Evolutionary conservation across 2,888 invertebrate genomes (phyloP).

Genomic region (Caradrina clavipalpis): DNA sequence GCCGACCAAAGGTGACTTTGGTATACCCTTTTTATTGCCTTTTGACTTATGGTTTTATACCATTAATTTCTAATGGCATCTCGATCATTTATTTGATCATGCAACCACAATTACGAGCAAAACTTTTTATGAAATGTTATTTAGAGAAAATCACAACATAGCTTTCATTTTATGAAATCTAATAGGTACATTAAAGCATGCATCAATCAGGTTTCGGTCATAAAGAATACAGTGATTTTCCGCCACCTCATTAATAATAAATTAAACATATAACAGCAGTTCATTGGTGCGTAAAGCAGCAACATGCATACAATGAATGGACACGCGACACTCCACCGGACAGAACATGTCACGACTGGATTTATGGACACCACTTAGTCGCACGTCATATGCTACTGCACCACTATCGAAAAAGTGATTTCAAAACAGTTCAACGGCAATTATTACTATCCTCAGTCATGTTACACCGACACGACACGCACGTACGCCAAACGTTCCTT

Average conservation of each 20-base stretch:
- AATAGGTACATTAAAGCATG: constrained; percentile 2
- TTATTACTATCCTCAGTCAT: constrained; percentile 55
- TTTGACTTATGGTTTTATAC: constrained; percentile 23
- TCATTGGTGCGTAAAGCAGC: constrained; percentile 70
- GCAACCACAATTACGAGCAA: constrained; percentile 33
- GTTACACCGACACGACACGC: constrained; percentile 48
- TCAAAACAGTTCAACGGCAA: constrained; percentile 52
- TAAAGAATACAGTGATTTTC: constrained; percentile 44
- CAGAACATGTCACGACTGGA: constrained; percentile 78
- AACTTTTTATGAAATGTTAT: constrained; percentile 28
- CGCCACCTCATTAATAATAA: constrained; percentile 65
- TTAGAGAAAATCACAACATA: neutral
- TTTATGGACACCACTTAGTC: constrained; percentile 82
- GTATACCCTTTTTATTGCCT: constrained; percentile 27
- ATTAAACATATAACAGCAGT: constrained; percentile 68
- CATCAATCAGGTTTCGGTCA: constrained; percentile 9
- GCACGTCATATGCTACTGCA: constrained; percentile 79
- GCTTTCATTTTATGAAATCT: neutral
- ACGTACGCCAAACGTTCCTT: constrained; percentile 67
- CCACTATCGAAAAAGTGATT: constrained; percentile 69
- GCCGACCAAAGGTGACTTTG: constrained; percentile 38
- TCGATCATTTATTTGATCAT: constrained; percentile 47
- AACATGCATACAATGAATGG: constrained; percentile 69
- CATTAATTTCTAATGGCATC: constrained; percentile 42
- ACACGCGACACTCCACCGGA: constrained; percentile 79